Evolutionary conservation across 1,140 invertebrate genomes (phyloP).

Genomic region (Hylaeus volcanicus): DNA sequence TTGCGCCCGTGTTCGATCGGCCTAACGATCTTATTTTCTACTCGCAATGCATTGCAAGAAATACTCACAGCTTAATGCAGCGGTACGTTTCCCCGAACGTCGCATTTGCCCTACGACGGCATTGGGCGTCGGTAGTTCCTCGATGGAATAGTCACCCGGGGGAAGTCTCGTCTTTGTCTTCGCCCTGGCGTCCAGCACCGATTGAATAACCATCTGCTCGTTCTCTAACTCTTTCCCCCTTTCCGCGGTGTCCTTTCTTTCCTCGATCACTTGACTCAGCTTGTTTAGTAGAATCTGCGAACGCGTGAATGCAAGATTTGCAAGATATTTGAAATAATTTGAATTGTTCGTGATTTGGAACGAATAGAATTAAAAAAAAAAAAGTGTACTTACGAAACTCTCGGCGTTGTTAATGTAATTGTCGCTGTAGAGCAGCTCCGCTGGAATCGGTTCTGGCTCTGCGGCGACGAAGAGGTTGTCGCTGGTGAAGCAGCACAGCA

Average conservation of each 20-base stretch:
- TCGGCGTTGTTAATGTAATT: conserved; percentile 52
- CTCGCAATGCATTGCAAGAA: too few relatives aligned
- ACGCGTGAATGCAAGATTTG: too few relatives aligned
- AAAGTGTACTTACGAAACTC: conserved; percentile 57
- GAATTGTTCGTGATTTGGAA: not conserved
- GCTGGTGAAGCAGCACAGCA: conserved; percentile 59
- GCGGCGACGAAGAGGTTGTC: conserved; percentile 54
- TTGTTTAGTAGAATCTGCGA: conserved; percentile 66
- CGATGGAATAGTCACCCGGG: conserved; percentile 24
- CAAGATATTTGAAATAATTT: not conserved
- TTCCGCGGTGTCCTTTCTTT: conserved; percentile 65
- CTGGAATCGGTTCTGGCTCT: conserved; percentile 62
- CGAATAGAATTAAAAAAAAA: too few relatives aligned
- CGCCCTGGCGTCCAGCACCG: conserved; percentile 60
- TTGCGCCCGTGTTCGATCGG: too few relatives aligned
- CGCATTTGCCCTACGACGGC: conserved; percentile 65
- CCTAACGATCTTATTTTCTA: too few relatives aligned
- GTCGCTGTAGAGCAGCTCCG: conserved; percentile 60
- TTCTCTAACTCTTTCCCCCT: conserved; percentile 69
- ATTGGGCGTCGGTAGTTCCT: conserved; percentile 56
- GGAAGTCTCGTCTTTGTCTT: conserved; percentile 39
- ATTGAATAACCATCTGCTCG: conserved; percentile 69
- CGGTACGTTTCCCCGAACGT: conserved; percentile 71
- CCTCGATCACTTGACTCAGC: conserved; percentile 65
- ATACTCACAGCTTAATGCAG: conserved; percentile 73